phyloP scores from a whole-genome alignment of 2,888 invertebrate species.

The Cartodere bifasciata region DNA sequence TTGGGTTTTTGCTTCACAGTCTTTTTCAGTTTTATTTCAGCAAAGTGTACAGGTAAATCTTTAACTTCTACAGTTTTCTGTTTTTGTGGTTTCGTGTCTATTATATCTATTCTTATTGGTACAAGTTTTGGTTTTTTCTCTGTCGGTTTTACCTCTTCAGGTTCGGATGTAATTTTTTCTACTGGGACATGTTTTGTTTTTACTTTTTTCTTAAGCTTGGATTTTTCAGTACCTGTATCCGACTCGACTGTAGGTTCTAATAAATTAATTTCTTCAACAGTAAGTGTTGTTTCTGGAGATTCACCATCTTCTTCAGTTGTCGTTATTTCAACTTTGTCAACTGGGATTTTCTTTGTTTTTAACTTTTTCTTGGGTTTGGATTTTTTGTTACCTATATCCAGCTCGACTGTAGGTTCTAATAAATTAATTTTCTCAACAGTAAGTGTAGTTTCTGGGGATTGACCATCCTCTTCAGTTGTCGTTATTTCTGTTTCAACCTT shows the following conservation, averaged over 20 bases:
- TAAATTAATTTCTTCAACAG: conserved; percentile 11
- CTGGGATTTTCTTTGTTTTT: conserved; percentile 8
- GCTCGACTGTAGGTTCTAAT: conserved; percentile 2
- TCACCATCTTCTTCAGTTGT: conserved; percentile 33
- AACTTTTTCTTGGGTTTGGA: conserved; percentile 18
- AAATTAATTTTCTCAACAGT: conserved; percentile 22
- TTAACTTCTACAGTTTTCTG: conserved; percentile 24
- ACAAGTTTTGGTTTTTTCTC: conserved; percentile 23
- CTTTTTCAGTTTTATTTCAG: conserved; percentile 41
- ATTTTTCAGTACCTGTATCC: conserved; percentile 18
- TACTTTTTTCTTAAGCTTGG: conserved; percentile 17
- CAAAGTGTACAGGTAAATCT: conserved; percentile 42
- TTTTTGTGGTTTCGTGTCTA: conserved; percentile 7
- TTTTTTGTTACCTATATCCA: conserved; percentile 16
- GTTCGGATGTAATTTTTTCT: conserved; percentile 13
- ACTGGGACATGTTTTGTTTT: conserved; percentile 7
- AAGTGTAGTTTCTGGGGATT: conserved; percentile 30
- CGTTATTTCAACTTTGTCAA: conserved; percentile 27
- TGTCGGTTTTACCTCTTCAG: conserved; percentile 17
- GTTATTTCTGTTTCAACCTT: conserved; percentile 31
- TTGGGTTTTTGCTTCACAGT: conserved; percentile 28
- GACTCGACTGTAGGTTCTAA: conserved; percentile 1
- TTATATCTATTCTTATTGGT: conserved; percentile 25
- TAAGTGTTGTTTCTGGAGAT: conserved; percentile 27
- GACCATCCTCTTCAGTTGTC: conserved; percentile 33